A percentile compares a stretch with the other conserved stretches of the same genome.
These are phyloP conservation scores for Cyclopterus lumpus DNA, from an alignment of 2,797 vertebrate genomes.

Conservation along the genomic window DNA sequence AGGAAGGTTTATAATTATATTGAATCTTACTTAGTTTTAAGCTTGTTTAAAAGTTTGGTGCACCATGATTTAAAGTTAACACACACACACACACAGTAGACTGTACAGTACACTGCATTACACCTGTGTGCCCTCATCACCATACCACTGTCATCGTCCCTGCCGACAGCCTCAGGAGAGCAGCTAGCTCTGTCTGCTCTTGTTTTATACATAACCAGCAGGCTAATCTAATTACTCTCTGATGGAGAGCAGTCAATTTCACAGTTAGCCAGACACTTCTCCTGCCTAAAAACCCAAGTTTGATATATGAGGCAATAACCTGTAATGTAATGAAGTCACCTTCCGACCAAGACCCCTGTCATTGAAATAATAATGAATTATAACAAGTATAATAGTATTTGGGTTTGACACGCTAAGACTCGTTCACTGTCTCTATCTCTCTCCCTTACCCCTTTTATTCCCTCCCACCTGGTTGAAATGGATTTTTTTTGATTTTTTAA, in stretches of 20 bases:
- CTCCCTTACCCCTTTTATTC: constrained; percentile 13
- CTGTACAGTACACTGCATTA: constrained; percentile 1
- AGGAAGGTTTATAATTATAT: neutral
- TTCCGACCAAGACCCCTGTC: constrained; percentile 86
- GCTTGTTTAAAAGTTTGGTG: neutral
- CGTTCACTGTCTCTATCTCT: constrained; percentile 31
- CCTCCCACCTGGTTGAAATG: constrained; percentile 25
- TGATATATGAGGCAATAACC: constrained; percentile 90
- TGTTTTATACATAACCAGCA: constrained; percentile 81
- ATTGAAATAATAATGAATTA: constrained; percentile 85
- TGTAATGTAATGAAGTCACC: constrained; percentile 90
- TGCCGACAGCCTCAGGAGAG: constrained; percentile 41
- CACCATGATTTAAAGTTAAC: neutral
- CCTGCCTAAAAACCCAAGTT: constrained; percentile 70
- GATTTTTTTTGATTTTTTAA: constrained; percentile 31
- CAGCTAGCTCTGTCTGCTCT: constrained; percentile 51
- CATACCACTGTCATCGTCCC: neutral
- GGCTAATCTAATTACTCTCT: constrained; percentile 89
- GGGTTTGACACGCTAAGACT: constrained; percentile 73
- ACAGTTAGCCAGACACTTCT: constrained; percentile 78
- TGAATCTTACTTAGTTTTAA: neutral
- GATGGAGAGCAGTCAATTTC: constrained; percentile 86
- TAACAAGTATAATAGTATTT: constrained; percentile 84
- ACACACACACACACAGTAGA: neutral
- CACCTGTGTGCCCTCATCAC: constrained; percentile 17